Percentiles rank a stretch among this genome's conserved stretches.
Evolutionary conservation across 1,140 invertebrate species (phyloP).

Genomic region (Brachionus angularis): DNA sequence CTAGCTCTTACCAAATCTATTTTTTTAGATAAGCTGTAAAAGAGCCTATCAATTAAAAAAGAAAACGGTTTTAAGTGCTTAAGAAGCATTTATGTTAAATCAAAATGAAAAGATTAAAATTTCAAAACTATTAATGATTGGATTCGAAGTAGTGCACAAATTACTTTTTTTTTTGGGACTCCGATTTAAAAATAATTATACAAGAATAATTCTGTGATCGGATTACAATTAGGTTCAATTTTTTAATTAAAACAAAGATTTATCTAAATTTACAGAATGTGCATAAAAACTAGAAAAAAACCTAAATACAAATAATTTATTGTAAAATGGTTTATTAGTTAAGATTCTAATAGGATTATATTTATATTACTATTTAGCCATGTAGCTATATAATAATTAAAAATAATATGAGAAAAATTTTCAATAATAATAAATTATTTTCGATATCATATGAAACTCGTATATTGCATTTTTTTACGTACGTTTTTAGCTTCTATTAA

Average conservation of each 20-base stretch:
- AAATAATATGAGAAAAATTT: no score
- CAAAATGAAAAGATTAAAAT: not conserved
- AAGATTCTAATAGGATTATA: not conserved
- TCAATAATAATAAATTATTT: no score
- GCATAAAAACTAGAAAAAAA: constrained; percentile 15
- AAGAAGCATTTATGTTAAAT: not conserved
- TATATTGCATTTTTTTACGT: no score
- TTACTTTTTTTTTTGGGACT: not conserved
- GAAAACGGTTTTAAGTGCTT: not conserved
- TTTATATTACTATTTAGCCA: no score
- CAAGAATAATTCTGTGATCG: not conserved
- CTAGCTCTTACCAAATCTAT: not conserved
- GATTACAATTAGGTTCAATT: constrained; percentile 15
- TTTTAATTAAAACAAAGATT: not conserved
- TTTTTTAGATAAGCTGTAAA: not conserved
- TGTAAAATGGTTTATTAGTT: constrained; percentile 3
- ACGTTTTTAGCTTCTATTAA: no score
- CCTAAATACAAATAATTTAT: not conserved
- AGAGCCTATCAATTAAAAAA: not conserved
- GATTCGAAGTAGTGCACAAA: not conserved
- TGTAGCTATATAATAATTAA: no score
- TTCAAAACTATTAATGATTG: not conserved
- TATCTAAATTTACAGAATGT: constrained; percentile 18
- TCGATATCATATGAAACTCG: no score
- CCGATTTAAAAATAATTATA: not conserved